Conservation (phyloP, 2,113 vertebrate genomes). For the Osmerus mordax region DNA sequence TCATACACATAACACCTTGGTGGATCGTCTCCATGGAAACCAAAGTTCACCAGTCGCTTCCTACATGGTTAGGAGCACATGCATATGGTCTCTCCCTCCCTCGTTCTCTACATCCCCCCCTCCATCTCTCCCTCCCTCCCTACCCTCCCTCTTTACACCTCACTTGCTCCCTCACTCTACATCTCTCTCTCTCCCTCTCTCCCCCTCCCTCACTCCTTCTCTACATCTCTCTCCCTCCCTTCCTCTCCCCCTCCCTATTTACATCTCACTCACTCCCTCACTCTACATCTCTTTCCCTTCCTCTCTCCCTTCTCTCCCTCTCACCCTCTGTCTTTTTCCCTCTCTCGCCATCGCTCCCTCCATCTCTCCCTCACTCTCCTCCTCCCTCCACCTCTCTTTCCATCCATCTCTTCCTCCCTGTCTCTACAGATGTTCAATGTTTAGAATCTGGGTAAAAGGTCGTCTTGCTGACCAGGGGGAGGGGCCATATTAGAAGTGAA, state of each 20-base stretch:
- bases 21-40: too few relatives aligned
- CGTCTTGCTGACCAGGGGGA: constrained; percentile 35
- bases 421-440: constrained; percentile 66
- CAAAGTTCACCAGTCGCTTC: too few relatives aligned
- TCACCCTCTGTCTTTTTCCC: neutral
- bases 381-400: neutral
- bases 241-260: neutral
- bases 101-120: neutral
- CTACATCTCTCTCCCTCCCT: neutral
- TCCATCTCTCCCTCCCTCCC: neutral
- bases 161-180: too few relatives aligned
- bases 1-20: neutral
- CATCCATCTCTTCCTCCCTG: neutral
- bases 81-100: too few relatives aligned
- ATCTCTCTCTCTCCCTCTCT: neutral
- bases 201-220: too few relatives aligned
- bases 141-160: too few relatives aligned
- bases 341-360: neutral
- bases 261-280: neutral
- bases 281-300: neutral
- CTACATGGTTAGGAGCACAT: too few relatives aligned
- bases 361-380: neutral
- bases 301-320: neutral
- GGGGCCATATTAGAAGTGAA: constrained; percentile 49
- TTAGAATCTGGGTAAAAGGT: constrained; percentile 75